Evolutionary conservation across 1,140 invertebrate genomes (phyloP).

Genomic region (Calliphora vicina): DNA sequence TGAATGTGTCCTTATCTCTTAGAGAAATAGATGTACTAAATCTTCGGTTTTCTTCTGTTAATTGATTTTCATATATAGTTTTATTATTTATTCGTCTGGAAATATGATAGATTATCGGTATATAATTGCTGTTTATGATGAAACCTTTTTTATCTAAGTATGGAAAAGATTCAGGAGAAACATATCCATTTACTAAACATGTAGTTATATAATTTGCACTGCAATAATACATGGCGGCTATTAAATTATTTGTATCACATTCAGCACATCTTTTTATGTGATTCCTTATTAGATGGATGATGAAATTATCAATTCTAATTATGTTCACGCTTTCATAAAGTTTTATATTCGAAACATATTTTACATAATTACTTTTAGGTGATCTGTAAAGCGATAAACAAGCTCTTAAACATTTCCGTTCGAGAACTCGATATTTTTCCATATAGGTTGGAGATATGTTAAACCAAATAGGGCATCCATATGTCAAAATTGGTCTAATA

Average conservation of each 20-base stretch:
- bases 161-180: neutral
- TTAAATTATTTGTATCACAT: neutral
- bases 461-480: neutral
- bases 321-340: neutral
- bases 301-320: neutral
- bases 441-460: neutral
- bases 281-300: neutral
- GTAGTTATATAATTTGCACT: neutral
- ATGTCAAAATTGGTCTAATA: neutral
- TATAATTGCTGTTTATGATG: neutral
- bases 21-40: too few relatives aligned
- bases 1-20: too few relatives aligned
- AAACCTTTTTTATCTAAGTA: neutral
- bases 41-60: too few relatives aligned
- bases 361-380: neutral
- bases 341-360: neutral
- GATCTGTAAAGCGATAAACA: neutral
- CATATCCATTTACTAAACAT: neutral
- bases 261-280: neutral
- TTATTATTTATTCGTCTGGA: neutral
- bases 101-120: neutral
- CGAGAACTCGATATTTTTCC: neutral
- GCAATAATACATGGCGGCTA: neutral
- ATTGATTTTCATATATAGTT: neutral
- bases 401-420: neutral